These are phyloP conservation scores for Cheiracanthium punctorium DNA, from an alignment of 2,888 invertebrate genomes.

Conservation along the genomic window DNA sequence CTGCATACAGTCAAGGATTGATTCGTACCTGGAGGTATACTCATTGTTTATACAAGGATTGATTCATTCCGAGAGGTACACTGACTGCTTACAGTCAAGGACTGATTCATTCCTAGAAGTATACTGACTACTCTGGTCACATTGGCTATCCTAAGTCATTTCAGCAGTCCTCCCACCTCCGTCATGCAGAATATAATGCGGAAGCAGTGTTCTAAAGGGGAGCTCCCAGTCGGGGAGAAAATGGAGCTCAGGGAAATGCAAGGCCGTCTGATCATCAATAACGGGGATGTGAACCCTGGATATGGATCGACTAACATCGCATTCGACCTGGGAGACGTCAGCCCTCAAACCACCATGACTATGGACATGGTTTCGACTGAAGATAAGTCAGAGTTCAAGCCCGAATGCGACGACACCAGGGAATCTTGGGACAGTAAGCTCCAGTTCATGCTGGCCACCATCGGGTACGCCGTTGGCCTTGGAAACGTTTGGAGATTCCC, in stretches of 20 bases:
- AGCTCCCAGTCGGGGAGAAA: constrained; percentile 71
- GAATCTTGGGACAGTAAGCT: constrained; percentile 96
- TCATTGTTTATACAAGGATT: too few relatives aligned
- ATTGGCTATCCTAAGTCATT: constrained; percentile 24
- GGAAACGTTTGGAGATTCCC: constrained; percentile 98
- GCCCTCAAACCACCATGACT: constrained; percentile 58
- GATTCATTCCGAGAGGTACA: neutral
- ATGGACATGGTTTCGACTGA: constrained; percentile 68
- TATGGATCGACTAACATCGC: constrained; percentile 93
- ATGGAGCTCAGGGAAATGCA: constrained; percentile 88
- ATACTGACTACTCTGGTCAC: neutral
- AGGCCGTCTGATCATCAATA: constrained; percentile 87
- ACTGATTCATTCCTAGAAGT: neutral
- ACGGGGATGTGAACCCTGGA: constrained; percentile 69
- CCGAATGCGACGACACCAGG: constrained; percentile 81
- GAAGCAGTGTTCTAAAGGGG: constrained; percentile 71
- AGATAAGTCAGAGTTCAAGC: constrained; percentile 57
- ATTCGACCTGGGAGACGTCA: constrained; percentile 80
- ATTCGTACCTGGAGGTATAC: neutral
- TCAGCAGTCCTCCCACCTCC: neutral
- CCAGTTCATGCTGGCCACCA: constrained; percentile 93
- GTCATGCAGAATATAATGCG: constrained; percentile 72
- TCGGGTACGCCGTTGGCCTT: constrained; percentile 94
- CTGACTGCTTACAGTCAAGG: neutral
- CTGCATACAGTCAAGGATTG: neutral